phyloP scores from a whole-genome alignment of 2,888 invertebrate genomes.

The Volucella bombylans region DNA sequence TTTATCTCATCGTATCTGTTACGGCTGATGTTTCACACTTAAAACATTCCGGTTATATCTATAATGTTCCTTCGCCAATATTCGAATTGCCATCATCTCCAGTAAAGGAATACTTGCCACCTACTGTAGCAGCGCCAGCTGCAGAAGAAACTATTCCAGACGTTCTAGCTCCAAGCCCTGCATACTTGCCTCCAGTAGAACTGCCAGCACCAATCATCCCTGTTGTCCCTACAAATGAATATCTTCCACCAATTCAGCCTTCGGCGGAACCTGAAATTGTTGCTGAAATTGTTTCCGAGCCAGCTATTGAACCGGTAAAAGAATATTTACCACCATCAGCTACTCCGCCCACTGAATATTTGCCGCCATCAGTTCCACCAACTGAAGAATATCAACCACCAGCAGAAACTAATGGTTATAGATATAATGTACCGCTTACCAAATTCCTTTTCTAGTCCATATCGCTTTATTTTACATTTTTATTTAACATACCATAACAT shows the following conservation, averaged over 20 bases:
- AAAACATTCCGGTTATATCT: constrained; percentile 45
- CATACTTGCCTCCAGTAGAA: neutral
- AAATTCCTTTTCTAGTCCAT: constrained; percentile 36
- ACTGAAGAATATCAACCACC: constrained; percentile 29
- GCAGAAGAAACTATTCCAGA: constrained; percentile 29
- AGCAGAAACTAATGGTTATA: constrained; percentile 36
- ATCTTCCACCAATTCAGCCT: constrained; percentile 30
- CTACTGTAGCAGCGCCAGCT: constrained; percentile 10
- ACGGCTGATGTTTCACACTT: constrained; percentile 54
- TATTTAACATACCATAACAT: constrained; percentile 33
- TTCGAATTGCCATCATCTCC: constrained; percentile 47
- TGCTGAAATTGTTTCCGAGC: constrained; percentile 14
- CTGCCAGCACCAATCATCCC: constrained; percentile 24
- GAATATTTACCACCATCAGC: constrained; percentile 50
- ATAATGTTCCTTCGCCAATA: constrained; percentile 51
- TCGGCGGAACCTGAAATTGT: constrained; percentile 17
- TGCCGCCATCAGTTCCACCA: constrained; percentile 30
- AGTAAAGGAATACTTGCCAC: constrained; percentile 46
- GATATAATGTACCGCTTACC: constrained; percentile 34
- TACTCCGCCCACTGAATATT: constrained; percentile 15
- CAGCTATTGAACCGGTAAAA: constrained; percentile 33
- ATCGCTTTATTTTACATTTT: constrained; percentile 17
- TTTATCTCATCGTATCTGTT: constrained; percentile 16
- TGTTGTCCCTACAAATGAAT: constrained; percentile 17
- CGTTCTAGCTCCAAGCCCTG: neutral